Percentiles rank a stretch among this genome's conserved stretches.
These are phyloP conservation scores for Monomorium pharaonis DNA, from an alignment of 1,140 invertebrate genomes.

Conservation along the genomic window DNA sequence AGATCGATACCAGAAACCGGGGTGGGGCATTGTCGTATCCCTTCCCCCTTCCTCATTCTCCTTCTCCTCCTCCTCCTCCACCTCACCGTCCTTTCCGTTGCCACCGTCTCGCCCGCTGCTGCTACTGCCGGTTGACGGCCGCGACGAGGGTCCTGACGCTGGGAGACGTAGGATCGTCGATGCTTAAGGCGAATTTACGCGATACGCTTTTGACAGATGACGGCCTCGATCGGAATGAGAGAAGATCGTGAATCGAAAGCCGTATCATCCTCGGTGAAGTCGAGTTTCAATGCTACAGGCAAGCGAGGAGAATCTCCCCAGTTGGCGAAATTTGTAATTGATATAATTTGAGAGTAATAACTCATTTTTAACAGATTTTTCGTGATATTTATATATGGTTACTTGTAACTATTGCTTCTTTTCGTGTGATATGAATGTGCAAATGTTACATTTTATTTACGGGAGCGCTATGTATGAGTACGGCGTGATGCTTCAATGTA, in stretches of 20 bases:
- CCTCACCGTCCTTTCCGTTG: slow-evolving; percentile 7
- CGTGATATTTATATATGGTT: no score
- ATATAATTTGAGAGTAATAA: no score
- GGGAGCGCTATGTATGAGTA: no score
- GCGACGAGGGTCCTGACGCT: slow-evolving; percentile 71
- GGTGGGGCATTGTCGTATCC: slow-evolving; percentile 72
- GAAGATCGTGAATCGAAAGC: not conserved
- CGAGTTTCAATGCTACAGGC: not conserved
- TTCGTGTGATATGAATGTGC: no score
- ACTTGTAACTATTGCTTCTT: no score
- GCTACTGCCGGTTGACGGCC: slow-evolving; percentile 68
- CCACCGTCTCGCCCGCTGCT: slow-evolving; percentile 59
- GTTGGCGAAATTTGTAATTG: no score
- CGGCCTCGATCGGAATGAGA: not conserved
- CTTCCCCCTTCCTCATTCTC: slow-evolving; percentile 31
- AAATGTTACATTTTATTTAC: no score
- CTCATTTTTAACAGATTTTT: no score
- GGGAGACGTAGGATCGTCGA: slow-evolving; percentile 67
- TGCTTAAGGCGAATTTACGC: slow-evolving; percentile 55
- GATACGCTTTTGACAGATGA: not conserved
- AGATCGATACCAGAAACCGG: slow-evolving; percentile 75
- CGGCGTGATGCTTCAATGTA: no score
- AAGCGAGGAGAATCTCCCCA: not conserved
- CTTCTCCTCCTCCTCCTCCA: not conserved
- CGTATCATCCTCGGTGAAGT: not conserved